phyloP scores from a whole-genome alignment of 2,113 vertebrate species.

The Gadus macrocephalus region DNA sequence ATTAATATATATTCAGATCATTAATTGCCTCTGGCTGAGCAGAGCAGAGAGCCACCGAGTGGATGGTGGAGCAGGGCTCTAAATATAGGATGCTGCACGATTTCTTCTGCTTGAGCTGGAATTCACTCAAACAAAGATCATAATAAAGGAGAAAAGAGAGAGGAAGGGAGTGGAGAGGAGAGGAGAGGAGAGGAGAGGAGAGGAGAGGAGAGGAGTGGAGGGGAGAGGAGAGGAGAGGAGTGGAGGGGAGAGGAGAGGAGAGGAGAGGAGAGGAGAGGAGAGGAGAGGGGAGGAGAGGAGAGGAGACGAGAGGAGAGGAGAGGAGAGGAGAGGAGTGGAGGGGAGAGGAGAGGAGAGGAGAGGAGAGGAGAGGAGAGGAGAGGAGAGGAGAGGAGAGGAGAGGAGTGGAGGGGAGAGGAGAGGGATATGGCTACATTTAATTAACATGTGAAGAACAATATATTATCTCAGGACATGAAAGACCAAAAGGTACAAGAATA shows the following conservation, averaged over 20 bases:
- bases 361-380: too few species aligned
- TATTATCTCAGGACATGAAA: too few species aligned
- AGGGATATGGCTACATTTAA: neutral
- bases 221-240: neutral
- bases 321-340: too few species aligned
- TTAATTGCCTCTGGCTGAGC: conserved; percentile 7
- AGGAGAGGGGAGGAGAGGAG: too few species aligned
- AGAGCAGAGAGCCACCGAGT: conserved; percentile 38
- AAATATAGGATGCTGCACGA: conserved; percentile 62
- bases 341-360: too few species aligned
- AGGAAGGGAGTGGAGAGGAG: neutral
- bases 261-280: neutral
- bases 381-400: too few species aligned
- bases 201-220: neutral
- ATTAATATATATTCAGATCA: too few species aligned
- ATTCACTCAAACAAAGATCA: conserved; percentile 54
- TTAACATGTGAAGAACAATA: too few species aligned
- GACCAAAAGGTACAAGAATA: too few species aligned
- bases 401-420: conserved; percentile 1
- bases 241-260: neutral
- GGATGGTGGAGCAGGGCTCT: conserved; percentile 55
- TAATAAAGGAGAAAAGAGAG: conserved; percentile 13
- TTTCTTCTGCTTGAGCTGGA: conserved; percentile 60
- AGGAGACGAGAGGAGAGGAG: too few species aligned
- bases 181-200: too few species aligned